These are phyloP conservation scores for Cydia splendana DNA, from an alignment of 1,140 invertebrate genomes.

Conservation along the genomic window DNA sequence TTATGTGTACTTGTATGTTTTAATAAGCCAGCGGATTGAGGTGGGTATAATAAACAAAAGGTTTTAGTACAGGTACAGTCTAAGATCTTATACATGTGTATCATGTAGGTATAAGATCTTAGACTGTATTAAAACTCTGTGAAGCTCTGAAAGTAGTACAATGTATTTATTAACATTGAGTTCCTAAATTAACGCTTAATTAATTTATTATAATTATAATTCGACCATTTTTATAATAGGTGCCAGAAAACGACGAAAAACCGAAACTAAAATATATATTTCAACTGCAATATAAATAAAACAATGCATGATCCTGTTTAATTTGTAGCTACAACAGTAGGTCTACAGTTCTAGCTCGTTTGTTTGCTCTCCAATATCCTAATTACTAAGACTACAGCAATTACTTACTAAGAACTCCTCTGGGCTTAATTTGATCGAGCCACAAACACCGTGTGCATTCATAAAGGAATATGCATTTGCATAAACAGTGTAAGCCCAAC, in stretches of 20 bases:
- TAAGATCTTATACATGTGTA: too few species aligned
- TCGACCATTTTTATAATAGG: neutral
- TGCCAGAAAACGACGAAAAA: neutral
- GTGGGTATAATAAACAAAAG: too few species aligned
- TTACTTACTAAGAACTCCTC: neutral
- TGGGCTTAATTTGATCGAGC: conserved; percentile 21
- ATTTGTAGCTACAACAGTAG: neutral
- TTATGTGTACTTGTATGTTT: too few species aligned
- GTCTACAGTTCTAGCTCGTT: neutral
- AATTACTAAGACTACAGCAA: conserved; percentile 9
- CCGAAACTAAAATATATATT: neutral
- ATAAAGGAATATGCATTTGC: conserved; percentile 23
- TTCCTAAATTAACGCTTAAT: too few species aligned
- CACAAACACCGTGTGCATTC: conserved; percentile 26
- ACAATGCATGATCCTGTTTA: neutral
- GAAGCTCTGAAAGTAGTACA: too few species aligned
- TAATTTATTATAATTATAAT: too few species aligned
- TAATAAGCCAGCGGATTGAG: too few species aligned
- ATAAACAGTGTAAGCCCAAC: conserved; percentile 22
- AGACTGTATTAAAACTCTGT: too few species aligned
- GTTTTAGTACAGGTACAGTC: too few species aligned
- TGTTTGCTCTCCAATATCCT: conserved; percentile 15
- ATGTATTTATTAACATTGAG: too few species aligned
- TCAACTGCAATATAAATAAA: neutral
- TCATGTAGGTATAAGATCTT: too few species aligned